phyloP scores from a whole-genome alignment of 2,888 invertebrate species.

The Drosophila ezoana region DNA sequence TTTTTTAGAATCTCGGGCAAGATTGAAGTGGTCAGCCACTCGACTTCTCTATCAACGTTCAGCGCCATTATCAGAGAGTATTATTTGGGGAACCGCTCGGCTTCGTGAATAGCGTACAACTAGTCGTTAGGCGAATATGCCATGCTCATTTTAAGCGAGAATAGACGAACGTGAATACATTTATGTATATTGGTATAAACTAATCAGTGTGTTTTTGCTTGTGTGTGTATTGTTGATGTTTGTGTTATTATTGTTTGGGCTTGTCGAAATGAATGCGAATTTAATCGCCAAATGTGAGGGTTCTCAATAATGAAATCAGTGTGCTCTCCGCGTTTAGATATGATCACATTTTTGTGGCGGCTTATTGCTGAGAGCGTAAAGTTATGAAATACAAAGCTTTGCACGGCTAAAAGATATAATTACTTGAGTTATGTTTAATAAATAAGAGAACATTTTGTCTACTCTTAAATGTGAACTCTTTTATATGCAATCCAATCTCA shows the following conservation, averaged over 20 bases:
- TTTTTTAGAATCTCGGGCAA: constrained; percentile 63
- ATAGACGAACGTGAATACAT: neutral
- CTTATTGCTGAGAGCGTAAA: neutral
- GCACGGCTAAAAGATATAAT: neutral
- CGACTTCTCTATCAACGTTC: constrained; percentile 51
- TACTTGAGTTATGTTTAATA: neutral
- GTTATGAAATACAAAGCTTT: no score
- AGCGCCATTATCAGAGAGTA: constrained; percentile 33
- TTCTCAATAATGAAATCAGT: neutral
- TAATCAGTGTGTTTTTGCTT: neutral
- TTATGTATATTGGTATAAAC: neutral
- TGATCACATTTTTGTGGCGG: neutral
- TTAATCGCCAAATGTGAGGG: neutral
- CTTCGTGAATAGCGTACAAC: constrained; percentile 19
- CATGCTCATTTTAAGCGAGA: constrained; percentile 9
- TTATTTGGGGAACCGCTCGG: constrained; percentile 19
- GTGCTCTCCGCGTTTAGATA: constrained; percentile 25
- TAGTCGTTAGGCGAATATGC: constrained; percentile 1
- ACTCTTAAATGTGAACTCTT: no score
- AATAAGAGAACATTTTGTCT: neutral
- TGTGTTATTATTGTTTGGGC: constrained; percentile 1
- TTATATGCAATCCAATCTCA: constrained; percentile 19
- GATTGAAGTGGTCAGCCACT: constrained; percentile 61
- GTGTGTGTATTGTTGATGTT: constrained; percentile 5
- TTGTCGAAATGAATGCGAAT: neutral